A percentile compares a stretch with the other conserved stretches of the same genome.
phyloP scores from a whole-genome alignment of 2,888 invertebrate genomes.

The Cerastis rubricosa region DNA sequence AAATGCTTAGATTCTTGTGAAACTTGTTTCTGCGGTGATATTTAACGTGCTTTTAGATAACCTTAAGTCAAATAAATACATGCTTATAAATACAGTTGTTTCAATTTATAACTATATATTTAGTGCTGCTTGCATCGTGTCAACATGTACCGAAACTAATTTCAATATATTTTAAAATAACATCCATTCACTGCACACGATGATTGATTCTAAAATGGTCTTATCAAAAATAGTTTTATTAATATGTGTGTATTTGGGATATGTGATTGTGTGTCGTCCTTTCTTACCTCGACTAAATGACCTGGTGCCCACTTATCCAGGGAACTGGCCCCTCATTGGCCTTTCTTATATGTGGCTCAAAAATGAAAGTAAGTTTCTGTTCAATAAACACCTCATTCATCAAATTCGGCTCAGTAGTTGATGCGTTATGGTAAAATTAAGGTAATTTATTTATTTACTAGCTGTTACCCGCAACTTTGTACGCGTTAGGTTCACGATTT shows the following conservation, averaged over 20 bases:
- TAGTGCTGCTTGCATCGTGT: too few relatives aligned
- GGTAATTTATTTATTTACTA: too few relatives aligned
- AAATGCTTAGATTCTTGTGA: too few relatives aligned
- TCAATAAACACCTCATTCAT: not conserved
- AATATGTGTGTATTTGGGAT: constrained; percentile 4
- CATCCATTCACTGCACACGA: not conserved
- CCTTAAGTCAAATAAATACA: too few relatives aligned
- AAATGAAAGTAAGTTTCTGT: constrained; percentile 22
- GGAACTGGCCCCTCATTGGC: constrained; percentile 36
- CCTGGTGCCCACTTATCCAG: constrained; percentile 20
- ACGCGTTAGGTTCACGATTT: too few relatives aligned
- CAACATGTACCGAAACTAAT: not conserved
- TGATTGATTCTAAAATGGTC: constrained; percentile 21
- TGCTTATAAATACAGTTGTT: too few relatives aligned
- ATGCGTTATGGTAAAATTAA: not conserved
- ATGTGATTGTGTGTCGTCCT: constrained; percentile 6
- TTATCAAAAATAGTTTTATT: constrained; percentile 22
- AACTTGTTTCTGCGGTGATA: too few relatives aligned
- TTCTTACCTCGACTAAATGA: constrained; percentile 15
- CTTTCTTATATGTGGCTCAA: not conserved
- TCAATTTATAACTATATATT: too few relatives aligned
- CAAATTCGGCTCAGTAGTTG: not conserved
- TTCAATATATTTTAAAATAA: not conserved
- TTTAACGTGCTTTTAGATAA: too few relatives aligned
- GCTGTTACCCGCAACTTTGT: too few relatives aligned